Base-by-base conservation (phyloP, 2,888 invertebrate genomes). In the Morpho deidamia region DNA sequence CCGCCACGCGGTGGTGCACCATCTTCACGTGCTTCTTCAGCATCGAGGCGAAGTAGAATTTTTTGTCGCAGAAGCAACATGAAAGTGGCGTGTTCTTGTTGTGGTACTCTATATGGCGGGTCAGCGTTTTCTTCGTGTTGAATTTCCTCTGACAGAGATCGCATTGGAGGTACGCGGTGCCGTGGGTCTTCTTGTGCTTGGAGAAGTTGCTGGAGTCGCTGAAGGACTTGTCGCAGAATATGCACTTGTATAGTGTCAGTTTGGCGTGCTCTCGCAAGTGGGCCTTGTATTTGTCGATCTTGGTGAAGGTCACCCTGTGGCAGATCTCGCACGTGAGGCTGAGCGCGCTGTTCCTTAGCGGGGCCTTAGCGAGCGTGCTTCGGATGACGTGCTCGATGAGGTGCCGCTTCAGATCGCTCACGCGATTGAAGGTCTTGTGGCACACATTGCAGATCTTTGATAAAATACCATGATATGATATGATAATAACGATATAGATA, bases 201-300 rank as follows among this genome's bases (percentile, higher is more conserved):
- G 89, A 90, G 58, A 89, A 90, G 56, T 90, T 90, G 56, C 87
- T 87, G 12, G 90, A 90, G 53, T 90, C 90, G 56, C 85, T 86
- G 60, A 90, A 90, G 7, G 84, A 81, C 58, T 90, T 89, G 52
- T 89, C 80, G 67, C 90, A 90, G 58, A 85, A 78, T 0, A 79
- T 82, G 65, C 90, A 90, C 54, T 86, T 81, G 73, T 90, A 90
- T 0, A 86, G 59, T 0, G 90, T 90, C 0, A 90, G 71, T 58
- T 86, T 84, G 5, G 89, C 89, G 68, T 90, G 90, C 51, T 86
- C 83, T 35, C 90, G 74, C 0, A 90, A 64, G 56, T 90, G 90
- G 0, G 82, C 84, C 52, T 90, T 90, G 65, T 88, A 90, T 55
- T 76, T 80, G 64, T 90, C 89, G 0, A 89, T 66, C 57, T 73